These are phyloP conservation scores for Yasuhikotakia modesta DNA, from an alignment of 2,797 vertebrate species.

Conservation along the genomic window DNA sequence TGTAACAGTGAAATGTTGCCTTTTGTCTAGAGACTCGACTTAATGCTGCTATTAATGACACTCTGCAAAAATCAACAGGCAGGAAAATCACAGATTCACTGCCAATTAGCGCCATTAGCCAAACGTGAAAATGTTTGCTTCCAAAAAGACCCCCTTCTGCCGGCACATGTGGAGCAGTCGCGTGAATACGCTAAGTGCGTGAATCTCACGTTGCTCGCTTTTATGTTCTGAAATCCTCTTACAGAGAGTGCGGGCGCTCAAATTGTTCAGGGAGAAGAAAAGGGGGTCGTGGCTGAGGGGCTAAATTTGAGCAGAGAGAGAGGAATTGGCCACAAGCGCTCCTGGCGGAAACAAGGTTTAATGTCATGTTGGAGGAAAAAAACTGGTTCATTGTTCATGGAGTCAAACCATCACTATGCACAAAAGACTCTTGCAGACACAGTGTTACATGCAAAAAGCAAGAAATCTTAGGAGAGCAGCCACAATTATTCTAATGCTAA, in stretches of 20 bases:
- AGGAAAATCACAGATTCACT: constrained; percentile 31
- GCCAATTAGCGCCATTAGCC: constrained; percentile 31
- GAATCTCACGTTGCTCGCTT: neutral
- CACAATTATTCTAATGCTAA: constrained; percentile 17
- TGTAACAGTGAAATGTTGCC: neutral
- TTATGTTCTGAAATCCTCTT: constrained; percentile 46
- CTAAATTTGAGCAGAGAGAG: constrained; percentile 8
- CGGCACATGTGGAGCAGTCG: neutral
- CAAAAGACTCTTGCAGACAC: constrained; percentile 27
- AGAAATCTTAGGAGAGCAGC: neutral
- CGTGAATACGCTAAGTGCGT: neutral
- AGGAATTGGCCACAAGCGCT: neutral
- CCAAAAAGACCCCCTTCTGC: constrained; percentile 27
- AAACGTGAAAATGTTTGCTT: constrained; percentile 26
- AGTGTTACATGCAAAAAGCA: constrained; percentile 28
- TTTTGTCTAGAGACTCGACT: constrained; percentile 15
- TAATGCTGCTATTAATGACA: constrained; percentile 39
- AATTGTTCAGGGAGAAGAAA: neutral
- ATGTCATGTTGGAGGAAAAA: constrained; percentile 29
- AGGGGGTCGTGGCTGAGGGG: neutral
- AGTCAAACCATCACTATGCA: constrained; percentile 44
- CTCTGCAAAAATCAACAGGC: constrained; percentile 25
- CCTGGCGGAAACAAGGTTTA: neutral
- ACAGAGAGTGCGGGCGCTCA: neutral
- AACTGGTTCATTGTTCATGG: constrained; percentile 27